Evolutionary conservation across 2,797 vertebrate species (phyloP).

Genomic region (Pygocentrus nattereri): DNA sequence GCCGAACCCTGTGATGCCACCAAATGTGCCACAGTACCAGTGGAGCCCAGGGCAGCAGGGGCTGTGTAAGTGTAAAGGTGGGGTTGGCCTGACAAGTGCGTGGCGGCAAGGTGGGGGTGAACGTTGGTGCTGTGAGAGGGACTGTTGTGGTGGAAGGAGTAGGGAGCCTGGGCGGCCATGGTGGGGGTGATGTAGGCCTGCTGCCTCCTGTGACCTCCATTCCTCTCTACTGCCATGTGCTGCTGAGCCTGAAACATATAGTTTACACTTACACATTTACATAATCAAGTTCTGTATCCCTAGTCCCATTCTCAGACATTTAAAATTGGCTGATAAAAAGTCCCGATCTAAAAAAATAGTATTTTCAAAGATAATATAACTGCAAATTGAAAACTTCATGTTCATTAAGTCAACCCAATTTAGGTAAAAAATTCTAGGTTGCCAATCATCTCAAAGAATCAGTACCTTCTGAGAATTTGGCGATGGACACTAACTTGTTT

Average conservation of each 20-base stretch:
- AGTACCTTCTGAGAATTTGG: too few species aligned
- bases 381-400: too few species aligned
- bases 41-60: slow-evolving; percentile 91
- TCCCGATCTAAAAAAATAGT: too few species aligned
- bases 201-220: slow-evolving; percentile 90
- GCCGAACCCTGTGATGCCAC: slow-evolving; percentile 94
- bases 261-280: background rate
- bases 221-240: slow-evolving; percentile 90
- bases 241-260: slow-evolving; percentile 87
- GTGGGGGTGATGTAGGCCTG: slow-evolving; percentile 98
- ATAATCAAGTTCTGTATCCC: background rate
- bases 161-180: slow-evolving; percentile 93
- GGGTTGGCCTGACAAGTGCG: slow-evolving; percentile 92
- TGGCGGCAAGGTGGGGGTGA: slow-evolving; percentile 90
- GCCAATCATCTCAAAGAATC: too few species aligned
- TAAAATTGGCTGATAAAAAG: too few species aligned
- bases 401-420: too few species aligned
- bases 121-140: slow-evolving; percentile 88
- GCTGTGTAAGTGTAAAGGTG: slow-evolving; percentile 97
- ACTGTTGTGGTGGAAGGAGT: slow-evolving; percentile 95
- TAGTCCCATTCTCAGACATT: too few species aligned
- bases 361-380: too few species aligned
- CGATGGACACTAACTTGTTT: too few species aligned
- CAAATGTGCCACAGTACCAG: slow-evolving; percentile 93
- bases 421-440: too few species aligned